Conservation (phyloP, 2,797 vertebrate genomes). For the Ciconia nigra region DNA sequence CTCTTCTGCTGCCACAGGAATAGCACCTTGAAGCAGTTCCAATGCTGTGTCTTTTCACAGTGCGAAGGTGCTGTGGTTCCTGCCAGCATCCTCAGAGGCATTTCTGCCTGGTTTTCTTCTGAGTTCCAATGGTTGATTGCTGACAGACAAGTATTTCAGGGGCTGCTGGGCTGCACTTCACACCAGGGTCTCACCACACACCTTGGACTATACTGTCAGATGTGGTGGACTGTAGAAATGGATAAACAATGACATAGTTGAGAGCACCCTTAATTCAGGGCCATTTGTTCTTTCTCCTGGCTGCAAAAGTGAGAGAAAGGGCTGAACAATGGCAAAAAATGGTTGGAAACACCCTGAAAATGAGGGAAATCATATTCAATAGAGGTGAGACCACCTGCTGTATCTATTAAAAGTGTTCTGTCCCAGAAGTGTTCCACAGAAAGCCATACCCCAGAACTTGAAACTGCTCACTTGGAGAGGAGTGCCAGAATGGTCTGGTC, state of each 20-base stretch:
- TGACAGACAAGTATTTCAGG: neutral
- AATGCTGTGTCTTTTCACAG: accelerated
- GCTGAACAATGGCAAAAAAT: neutral
- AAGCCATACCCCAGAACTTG: neutral
- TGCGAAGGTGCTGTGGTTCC: neutral
- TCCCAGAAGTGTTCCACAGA: neutral
- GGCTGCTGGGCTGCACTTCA: neutral
- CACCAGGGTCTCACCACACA: neutral
- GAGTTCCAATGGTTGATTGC: accelerated
- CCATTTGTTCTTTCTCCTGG: neutral
- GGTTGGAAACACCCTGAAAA: neutral
- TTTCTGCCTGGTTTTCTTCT: neutral
- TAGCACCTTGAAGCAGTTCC: neutral
- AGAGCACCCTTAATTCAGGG: neutral
- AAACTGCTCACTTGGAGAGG: neutral
- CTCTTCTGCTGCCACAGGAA: neutral
- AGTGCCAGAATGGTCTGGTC: neutral
- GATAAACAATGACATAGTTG: neutral
- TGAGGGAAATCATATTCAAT: accelerated
- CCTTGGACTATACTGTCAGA: accelerated
- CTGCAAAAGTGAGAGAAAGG: neutral
- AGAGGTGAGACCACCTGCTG: neutral
- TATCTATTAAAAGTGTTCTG: neutral
- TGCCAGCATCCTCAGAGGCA: neutral
- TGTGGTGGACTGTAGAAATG: neutral